phyloP scores from a whole-genome alignment of 2,113 vertebrate genomes.

The Sylvilagus bachmani region DNA sequence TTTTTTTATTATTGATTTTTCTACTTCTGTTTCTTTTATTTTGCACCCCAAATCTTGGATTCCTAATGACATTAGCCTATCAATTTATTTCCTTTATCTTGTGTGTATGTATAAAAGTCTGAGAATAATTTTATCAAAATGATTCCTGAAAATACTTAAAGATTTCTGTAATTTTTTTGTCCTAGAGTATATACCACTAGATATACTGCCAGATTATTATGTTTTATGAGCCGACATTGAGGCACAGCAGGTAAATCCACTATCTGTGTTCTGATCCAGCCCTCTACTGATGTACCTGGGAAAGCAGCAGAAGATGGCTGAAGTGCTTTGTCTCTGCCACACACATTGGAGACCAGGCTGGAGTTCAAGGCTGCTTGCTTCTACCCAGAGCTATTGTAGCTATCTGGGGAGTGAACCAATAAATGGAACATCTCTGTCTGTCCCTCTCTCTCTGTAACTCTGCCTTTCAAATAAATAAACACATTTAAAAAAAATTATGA shows the following conservation, averaged over 20 bases:
- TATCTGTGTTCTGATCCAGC: too few species aligned
- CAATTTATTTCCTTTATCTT: background rate
- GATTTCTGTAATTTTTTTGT: background rate
- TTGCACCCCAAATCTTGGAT: background rate
- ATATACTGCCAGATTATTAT: background rate
- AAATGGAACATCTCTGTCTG: too few species aligned
- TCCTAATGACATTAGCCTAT: background rate
- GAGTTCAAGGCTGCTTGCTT: too few species aligned
- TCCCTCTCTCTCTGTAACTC: too few species aligned
- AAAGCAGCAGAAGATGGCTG: too few species aligned
- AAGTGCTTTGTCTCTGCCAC: too few species aligned
- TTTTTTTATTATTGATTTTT: slow-evolving; percentile 22
- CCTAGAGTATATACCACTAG: background rate
- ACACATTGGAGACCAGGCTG: too few species aligned
- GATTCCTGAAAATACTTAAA: slow-evolving; percentile 18
- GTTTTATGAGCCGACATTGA: background rate
- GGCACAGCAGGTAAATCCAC: too few species aligned
- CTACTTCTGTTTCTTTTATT: background rate
- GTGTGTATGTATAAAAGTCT: background rate
- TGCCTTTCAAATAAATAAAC: too few species aligned
- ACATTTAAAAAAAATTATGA: background rate
- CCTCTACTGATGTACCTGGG: too few species aligned
- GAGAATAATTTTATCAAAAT: background rate
- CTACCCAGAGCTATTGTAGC: too few species aligned
- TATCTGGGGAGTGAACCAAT: too few species aligned